Conservation (phyloP, 2,888 invertebrate genomes). For the Polietes domitor region DNA sequence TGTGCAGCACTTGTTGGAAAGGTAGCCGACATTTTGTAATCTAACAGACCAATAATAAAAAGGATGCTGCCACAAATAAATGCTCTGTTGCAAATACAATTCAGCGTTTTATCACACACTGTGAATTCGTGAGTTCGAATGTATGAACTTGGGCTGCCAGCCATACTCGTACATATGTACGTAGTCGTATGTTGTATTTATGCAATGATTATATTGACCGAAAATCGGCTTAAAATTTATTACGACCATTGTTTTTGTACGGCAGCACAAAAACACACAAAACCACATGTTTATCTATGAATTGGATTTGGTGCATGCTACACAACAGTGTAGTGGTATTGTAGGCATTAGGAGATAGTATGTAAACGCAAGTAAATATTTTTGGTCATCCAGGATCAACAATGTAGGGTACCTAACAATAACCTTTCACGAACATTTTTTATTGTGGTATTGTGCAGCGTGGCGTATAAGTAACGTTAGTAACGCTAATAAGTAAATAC, state of each 20-base stretch:
- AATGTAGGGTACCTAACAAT: too few relatives aligned
- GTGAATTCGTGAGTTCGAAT: background rate
- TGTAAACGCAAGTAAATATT: too few relatives aligned
- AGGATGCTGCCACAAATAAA: background rate
- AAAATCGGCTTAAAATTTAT: conserved; percentile 61
- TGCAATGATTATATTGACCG: conserved; percentile 58
- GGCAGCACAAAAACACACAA: background rate
- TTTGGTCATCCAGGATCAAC: too few relatives aligned
- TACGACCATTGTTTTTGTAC: conserved; percentile 32
- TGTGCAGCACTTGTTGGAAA: background rate
- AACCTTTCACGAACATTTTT: too few relatives aligned
- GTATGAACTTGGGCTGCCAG: too few relatives aligned
- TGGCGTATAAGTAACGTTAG: too few relatives aligned
- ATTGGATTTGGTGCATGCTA: conserved; percentile 7
- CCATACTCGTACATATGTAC: too few relatives aligned
- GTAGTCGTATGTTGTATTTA: conserved; percentile 46
- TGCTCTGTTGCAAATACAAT: conserved; percentile 17
- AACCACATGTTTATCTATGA: conserved; percentile 58
- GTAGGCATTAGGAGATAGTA: too few relatives aligned
- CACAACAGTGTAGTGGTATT: too few relatives aligned
- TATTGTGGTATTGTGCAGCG: too few relatives aligned
- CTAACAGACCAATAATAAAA: conserved; percentile 16
- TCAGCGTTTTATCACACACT: conserved; percentile 4
- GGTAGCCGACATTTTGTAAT: background rate
- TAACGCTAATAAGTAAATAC: too few relatives aligned